A percentile compares a stretch with the other conserved stretches of the same genome.
phyloP scores from a whole-genome alignment of 2,113 vertebrate species.

The Poecile atricapillus region DNA sequence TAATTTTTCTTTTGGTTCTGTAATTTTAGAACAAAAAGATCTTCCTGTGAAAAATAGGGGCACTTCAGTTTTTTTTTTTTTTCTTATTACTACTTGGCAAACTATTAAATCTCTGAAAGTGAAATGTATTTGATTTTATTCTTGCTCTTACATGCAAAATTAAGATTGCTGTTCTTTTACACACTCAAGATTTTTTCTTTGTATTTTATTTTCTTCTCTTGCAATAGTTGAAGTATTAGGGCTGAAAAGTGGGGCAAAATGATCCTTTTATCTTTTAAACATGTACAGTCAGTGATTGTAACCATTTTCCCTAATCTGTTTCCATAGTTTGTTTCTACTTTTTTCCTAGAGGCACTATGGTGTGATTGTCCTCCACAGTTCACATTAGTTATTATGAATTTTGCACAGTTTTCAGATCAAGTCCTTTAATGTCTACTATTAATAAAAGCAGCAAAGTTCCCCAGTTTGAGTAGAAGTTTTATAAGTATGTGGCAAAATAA shows the following conservation, averaged over 20 bases:
- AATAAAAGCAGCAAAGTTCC: constrained; percentile 16
- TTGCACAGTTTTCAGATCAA: constrained; percentile 12
- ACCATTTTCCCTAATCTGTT: constrained; percentile 39
- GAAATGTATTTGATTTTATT: constrained; percentile 8
- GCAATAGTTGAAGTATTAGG: not conserved
- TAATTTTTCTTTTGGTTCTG: not conserved
- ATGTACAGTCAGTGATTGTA: constrained; percentile 21
- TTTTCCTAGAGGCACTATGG: constrained; percentile 28
- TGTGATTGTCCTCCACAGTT: constrained; percentile 38
- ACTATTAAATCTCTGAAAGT: not conserved
- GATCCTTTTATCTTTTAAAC: constrained; percentile 50
- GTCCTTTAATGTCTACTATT: constrained; percentile 39
- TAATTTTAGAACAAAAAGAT: not conserved
- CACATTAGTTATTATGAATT: constrained; percentile 13
- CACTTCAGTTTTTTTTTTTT: not conserved
- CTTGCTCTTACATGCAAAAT: not conserved
- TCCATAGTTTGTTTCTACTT: constrained; percentile 53
- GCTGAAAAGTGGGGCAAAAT: constrained; percentile 46
- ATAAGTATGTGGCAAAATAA: not conserved
- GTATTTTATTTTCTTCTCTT: constrained; percentile 40
- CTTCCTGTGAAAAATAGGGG: not conserved
- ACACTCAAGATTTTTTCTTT: not conserved
- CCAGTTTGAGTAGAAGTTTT: not conserved
- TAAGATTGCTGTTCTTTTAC: constrained; percentile 6
- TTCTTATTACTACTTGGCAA: not conserved